A percentile compares a stretch with the other conserved stretches of the same genome.
Conservation (phyloP, 2,113 vertebrate species). For the Ellobius talpinus region DNA sequence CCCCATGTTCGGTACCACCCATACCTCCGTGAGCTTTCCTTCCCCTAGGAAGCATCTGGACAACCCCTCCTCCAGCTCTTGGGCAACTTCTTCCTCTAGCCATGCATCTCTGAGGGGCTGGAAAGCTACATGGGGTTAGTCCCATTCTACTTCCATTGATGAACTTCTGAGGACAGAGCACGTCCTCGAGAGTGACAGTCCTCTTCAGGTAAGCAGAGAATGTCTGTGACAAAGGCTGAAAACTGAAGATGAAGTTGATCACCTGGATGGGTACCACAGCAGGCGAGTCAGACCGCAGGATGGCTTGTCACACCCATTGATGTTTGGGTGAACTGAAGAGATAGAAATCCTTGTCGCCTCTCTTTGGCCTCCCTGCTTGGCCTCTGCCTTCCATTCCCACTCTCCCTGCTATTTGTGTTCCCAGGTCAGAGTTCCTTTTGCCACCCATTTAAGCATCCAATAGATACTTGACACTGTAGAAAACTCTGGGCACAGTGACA, state of each 20-base stretch:
- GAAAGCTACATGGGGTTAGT: neutral
- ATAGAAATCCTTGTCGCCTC: neutral
- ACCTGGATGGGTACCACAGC: neutral
- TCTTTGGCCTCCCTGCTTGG: neutral
- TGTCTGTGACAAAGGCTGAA: neutral
- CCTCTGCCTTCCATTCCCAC: neutral
- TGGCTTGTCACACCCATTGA: fast-evolving
- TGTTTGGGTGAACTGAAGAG: neutral
- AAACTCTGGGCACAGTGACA: neutral
- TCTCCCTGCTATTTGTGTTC: no score
- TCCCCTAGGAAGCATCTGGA: fast-evolving
- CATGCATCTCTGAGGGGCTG: neutral
- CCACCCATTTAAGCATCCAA: no score
- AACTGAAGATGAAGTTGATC: neutral
- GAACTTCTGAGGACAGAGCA: neutral
- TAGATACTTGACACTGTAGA: neutral
- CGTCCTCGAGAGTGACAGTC: neutral
- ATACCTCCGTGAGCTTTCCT: neutral
- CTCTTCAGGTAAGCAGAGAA: neutral
- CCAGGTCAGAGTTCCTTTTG: neutral
- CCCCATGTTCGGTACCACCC: neutral
- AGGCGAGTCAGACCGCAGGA: fast-evolving
- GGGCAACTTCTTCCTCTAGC: neutral
- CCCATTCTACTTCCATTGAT: neutral
- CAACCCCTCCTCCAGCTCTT: neutral